These are phyloP conservation scores for Recurvirostra avosetta DNA, from an alignment of 2,113 vertebrate species.

Conservation along the genomic window DNA sequence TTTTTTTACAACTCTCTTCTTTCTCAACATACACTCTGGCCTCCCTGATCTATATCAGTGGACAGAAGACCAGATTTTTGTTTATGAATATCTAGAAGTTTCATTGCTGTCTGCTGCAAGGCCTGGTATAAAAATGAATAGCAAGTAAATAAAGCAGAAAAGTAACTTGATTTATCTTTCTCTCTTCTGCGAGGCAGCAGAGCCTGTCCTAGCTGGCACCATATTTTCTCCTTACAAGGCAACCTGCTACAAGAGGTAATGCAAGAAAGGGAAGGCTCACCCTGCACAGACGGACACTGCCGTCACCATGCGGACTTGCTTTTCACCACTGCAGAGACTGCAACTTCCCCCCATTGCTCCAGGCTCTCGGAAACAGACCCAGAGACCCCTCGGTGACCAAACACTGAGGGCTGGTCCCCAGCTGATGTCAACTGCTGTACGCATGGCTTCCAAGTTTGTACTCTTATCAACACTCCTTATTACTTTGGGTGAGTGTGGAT, in stretches of 20 bases:
- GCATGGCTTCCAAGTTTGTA: background rate
- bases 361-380: background rate
- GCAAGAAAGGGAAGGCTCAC: background rate
- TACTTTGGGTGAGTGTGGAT: background rate
- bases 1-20: slow-evolving; percentile 29
- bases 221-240: background rate
- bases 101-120: slow-evolving; percentile 27
- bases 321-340: background rate
- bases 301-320: accelerated
- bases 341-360: background rate
- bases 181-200: background rate
- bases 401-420: background rate
- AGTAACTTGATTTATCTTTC: slow-evolving; percentile 33
- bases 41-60: slow-evolving; percentile 45
- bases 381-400: background rate
- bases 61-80: slow-evolving; percentile 33
- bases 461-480: background rate
- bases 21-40: slow-evolving; percentile 9
- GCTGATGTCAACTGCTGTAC: background rate
- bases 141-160: slow-evolving; percentile 54
- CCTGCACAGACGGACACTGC: background rate
- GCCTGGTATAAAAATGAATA: slow-evolving; percentile 28
- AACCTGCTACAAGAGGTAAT: background rate
- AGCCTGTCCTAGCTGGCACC: background rate
- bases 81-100: slow-evolving; percentile 57